phyloP scores from a whole-genome alignment of 2,888 invertebrate species.

The Lamproptera curius region DNA sequence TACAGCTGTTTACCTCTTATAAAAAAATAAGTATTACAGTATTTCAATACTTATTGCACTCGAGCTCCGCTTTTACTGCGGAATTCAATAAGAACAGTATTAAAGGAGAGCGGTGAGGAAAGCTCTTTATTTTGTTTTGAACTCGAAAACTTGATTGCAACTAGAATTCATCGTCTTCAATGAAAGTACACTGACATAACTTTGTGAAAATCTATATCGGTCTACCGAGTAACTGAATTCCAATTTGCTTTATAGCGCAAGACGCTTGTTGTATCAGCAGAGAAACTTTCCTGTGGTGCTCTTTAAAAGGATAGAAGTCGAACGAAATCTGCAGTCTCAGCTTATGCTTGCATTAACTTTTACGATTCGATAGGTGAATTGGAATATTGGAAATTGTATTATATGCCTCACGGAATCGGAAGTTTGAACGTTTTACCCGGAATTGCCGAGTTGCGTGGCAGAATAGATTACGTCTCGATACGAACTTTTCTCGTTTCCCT shows the following conservation, averaged over 20 bases:
- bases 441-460: too few relatives aligned
- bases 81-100: conserved; percentile 2
- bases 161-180: conserved; percentile 15
- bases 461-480: too few relatives aligned
- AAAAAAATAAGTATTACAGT: too few relatives aligned
- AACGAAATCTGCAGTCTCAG: conserved; percentile 5
- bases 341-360: conserved; percentile 5
- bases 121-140: conserved; percentile 9
- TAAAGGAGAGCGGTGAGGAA: not conserved
- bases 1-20: too few relatives aligned
- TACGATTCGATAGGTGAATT: not conserved
- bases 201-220: conserved; percentile 19
- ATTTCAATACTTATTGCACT: too few relatives aligned
- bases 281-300: conserved; percentile 18
- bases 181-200: conserved; percentile 7
- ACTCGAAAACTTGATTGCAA: conserved; percentile 13
- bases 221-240: conserved; percentile 18
- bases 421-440: not conserved
- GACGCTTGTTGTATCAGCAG: conserved; percentile 19
- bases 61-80: too few relatives aligned
- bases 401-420: not conserved
- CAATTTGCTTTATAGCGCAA: conserved; percentile 19
- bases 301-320: conserved; percentile 15
- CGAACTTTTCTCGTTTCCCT: too few relatives aligned
- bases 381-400: not conserved